These are phyloP conservation scores for Scopus umbretta DNA, from an alignment of 2,113 vertebrate species.

Conservation along the genomic window DNA sequence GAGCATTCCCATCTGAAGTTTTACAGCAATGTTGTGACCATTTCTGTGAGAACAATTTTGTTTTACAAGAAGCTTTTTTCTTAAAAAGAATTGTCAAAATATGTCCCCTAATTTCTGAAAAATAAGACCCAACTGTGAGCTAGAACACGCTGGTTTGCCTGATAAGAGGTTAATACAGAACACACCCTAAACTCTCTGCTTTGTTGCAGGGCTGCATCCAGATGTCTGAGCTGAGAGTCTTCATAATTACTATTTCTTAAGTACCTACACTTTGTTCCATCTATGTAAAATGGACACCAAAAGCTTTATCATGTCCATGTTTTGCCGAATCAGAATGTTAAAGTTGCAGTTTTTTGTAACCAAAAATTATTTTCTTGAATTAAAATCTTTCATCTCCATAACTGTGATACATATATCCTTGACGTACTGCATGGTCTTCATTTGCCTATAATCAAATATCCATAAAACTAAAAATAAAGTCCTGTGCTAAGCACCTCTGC, in stretches of 20 bases:
- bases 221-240: neutral
- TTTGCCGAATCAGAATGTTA: neutral
- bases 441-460: neutral
- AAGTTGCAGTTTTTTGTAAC: neutral
- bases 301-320: neutral
- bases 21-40: neutral
- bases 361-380: neutral
- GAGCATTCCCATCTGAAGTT: neutral
- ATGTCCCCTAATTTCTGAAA: neutral
- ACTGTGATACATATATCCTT: neutral
- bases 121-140: neutral
- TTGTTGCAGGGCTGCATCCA: neutral
- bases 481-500: neutral
- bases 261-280: neutral
- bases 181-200: neutral
- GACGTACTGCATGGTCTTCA: neutral
- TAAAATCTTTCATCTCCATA: neutral
- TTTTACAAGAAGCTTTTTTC: neutral
- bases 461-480: constrained; percentile 20
- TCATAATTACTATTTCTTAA: neutral
- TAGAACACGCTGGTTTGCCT: neutral
- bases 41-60: neutral
- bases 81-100: neutral
- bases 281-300: neutral
- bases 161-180: neutral